Base-by-base conservation (phyloP, 2,797 vertebrate genomes). In the Calcarius lapponicus region DNA sequence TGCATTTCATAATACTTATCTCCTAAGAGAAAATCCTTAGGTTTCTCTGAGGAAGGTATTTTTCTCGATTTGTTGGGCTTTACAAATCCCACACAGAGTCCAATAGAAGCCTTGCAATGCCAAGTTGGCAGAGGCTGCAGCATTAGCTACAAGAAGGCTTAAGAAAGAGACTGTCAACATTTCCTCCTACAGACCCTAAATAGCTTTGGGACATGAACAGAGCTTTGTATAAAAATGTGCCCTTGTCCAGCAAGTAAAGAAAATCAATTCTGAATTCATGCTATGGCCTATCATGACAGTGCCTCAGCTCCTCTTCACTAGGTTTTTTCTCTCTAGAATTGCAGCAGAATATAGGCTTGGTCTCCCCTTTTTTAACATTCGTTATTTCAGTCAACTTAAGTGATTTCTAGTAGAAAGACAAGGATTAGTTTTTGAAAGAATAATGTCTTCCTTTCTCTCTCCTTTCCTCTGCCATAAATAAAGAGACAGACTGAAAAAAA, bases 81-180 rank as follows among this genome's bases (percentile, higher is more conserved):
- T 90, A 95, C 79, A 93, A 96, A 94, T 96, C 78, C 80, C 87
- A 53, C 88, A 43, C 26, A 94, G 90, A 96, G 91, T 94, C 94
- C 96, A 97, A 89, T 38, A 92, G 90, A 92, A 93, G 85, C 84
- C 73, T 88, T 64, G 29, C 36, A 73, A 80, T 96, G 96, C 96
- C 96, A 97, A 96, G 64, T 93, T 97, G 96, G 92, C 96, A 96
- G 91, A 86, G 85, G 69, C 76, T 96, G 51, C 80, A 86, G 93
- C 84, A 97, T 96, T 97, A 97, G 86, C 69, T 97, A 96, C 90
- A 95, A 96, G 97, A 97, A 95, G 83, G 94, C 94, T 97, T 97
- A 96, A 96, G 96, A 97, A 91, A 97, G 91, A 96, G 95, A 92
- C 94, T 97, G 96, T 97, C 96, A 97, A 93, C 97, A 88, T 95